phyloP scores from a whole-genome alignment of 1,140 invertebrate species.

The Drosophila pruinosa region DNA sequence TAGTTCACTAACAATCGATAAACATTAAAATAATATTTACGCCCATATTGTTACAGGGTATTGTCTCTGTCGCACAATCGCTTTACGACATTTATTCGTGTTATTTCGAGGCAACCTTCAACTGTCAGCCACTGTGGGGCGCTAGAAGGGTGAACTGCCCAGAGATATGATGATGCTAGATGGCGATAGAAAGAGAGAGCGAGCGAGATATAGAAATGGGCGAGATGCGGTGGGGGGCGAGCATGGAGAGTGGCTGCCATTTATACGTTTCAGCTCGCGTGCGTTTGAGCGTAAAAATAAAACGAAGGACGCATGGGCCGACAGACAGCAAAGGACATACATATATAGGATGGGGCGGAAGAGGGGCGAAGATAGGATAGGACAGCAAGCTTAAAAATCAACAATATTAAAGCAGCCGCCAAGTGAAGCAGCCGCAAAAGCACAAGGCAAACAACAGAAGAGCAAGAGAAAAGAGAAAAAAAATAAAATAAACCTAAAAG shows the following conservation, averaged over 20 bases:
- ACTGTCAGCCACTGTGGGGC: constrained; percentile 58
- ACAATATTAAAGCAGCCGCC: constrained; percentile 69
- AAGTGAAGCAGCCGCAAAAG: constrained; percentile 29
- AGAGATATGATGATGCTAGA: constrained; percentile 51
- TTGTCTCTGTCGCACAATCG: background rate
- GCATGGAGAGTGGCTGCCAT: constrained; percentile 56
- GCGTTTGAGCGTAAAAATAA: constrained; percentile 80
- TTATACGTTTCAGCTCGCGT: constrained; percentile 79
- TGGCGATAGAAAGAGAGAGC: constrained; percentile 20
- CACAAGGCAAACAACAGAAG: constrained; percentile 15
- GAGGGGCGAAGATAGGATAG: background rate
- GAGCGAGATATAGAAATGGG: background rate
- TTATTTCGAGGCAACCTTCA: constrained; percentile 68
- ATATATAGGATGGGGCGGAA: constrained; percentile 5
- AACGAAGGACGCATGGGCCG: constrained; percentile 58
- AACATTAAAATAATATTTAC: background rate
- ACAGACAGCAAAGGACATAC: constrained; percentile 2
- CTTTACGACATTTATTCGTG: background rate
- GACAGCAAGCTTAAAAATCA: constrained; percentile 66
- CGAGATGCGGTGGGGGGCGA: background rate
- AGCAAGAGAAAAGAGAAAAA: background rate
- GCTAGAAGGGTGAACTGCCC: constrained; percentile 73
- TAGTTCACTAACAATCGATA: background rate
- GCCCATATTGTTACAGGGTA: background rate
- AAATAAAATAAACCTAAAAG: constrained; percentile 26